Conservation (phyloP, 2,113 vertebrate species). For the Scytalopus superciliaris region DNA sequence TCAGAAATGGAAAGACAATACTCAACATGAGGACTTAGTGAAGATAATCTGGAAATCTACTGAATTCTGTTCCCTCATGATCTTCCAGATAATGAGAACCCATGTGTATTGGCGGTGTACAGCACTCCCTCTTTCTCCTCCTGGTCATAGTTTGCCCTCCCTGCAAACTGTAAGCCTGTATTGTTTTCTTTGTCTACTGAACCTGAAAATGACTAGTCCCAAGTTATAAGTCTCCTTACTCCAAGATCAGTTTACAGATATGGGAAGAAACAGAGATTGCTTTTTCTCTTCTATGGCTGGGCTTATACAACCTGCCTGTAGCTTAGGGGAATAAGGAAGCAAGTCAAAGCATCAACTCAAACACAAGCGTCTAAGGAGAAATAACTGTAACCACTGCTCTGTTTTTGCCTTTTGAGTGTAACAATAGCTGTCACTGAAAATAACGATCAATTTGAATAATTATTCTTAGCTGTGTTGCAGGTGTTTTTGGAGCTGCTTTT, state of each 20-base stretch:
- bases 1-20: not conserved
- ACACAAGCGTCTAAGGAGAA: not conserved
- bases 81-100: not conserved
- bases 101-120: not conserved
- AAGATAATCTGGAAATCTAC: not conserved
- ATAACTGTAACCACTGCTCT: not conserved
- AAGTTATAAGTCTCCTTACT: not conserved
- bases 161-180: not conserved
- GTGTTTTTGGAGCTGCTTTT: not conserved
- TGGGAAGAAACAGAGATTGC: not conserved
- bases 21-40: fast-evolving
- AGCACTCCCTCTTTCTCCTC: not conserved
- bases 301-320: not conserved
- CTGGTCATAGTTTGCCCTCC: not conserved
- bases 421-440: not conserved
- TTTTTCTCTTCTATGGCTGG: not conserved
- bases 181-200: too few relatives aligned
- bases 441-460: not conserved
- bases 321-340: not conserved
- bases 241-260: not conserved
- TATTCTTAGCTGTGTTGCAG: not conserved
- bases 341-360: not conserved
- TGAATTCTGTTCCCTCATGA: not conserved
- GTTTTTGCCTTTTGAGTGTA: not conserved
- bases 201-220: not conserved